Conservation (phyloP, 2,888 invertebrate genomes). For the Nowickia ferox region DNA sequence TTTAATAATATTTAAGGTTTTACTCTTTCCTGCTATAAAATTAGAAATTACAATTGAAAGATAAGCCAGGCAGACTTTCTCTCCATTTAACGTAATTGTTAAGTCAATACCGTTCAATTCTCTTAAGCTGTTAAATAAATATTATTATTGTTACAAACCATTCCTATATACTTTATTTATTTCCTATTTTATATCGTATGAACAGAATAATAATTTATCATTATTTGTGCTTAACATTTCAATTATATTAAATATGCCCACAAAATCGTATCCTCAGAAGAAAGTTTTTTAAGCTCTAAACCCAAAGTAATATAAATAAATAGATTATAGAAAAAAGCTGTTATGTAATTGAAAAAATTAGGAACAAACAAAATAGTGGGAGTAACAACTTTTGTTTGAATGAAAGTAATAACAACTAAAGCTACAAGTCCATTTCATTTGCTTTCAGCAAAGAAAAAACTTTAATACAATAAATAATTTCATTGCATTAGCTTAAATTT, state of each 20-base stretch:
- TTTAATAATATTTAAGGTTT: too few relatives aligned
- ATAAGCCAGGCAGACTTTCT: too few relatives aligned
- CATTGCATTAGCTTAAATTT: too few relatives aligned
- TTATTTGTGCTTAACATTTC: not conserved
- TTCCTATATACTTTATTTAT: not conserved
- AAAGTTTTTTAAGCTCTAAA: not conserved
- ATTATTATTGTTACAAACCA: not conserved
- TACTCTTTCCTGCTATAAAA: too few relatives aligned
- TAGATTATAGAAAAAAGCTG: not conserved
- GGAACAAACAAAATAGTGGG: too few relatives aligned
- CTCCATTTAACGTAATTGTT: not conserved
- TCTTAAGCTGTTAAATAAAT: constrained; percentile 3
- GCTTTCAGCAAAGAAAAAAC: too few relatives aligned
- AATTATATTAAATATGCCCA: constrained; percentile 4
- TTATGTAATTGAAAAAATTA: not conserved
- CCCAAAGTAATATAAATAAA: not conserved
- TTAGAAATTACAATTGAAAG: too few relatives aligned
- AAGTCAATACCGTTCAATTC: constrained; percentile 26
- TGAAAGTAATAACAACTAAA: too few relatives aligned
- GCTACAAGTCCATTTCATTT: too few relatives aligned
- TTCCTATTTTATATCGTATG: not conserved
- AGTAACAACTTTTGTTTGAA: too few relatives aligned
- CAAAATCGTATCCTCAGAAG: not conserved
- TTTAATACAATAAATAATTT: too few relatives aligned
- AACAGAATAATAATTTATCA: constrained; percentile 16